Evolutionary conservation across 2,113 vertebrate species (phyloP).

Genomic region (Gulo gulo): DNA sequence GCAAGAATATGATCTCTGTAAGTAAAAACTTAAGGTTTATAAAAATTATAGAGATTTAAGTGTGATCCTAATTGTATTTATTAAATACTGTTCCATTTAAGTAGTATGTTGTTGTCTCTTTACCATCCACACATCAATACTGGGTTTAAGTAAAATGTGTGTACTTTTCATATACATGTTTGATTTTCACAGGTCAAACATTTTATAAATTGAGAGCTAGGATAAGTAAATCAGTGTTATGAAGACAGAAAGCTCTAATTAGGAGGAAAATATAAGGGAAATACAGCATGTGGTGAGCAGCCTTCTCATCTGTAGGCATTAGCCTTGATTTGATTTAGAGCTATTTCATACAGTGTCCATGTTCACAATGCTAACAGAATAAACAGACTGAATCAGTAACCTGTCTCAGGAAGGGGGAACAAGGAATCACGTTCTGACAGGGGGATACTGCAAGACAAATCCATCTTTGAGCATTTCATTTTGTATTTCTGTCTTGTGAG

Average conservation of each 20-base stretch:
- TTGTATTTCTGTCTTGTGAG: not conserved
- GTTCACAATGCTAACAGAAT: not conserved
- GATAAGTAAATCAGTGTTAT: not conserved
- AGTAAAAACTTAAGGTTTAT: not conserved
- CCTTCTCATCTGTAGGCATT: not conserved
- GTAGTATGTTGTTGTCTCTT: not conserved
- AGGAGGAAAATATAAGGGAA: not conserved
- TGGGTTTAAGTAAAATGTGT: not conserved
- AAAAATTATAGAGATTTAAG: not conserved
- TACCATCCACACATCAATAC: not conserved
- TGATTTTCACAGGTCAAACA: not conserved
- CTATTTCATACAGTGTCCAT: not conserved
- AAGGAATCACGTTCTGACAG: not conserved
- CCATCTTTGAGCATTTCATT: conserved; percentile 1
- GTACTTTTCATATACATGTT: conserved; percentile 4
- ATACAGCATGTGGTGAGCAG: not conserved
- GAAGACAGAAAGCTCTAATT: not conserved
- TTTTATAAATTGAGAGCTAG: not conserved
- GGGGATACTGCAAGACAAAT: not conserved
- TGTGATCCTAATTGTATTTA: not conserved
- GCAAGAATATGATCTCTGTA: not conserved
- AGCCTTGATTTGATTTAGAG: not conserved
- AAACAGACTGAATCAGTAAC: not conserved
- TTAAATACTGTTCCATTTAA: conserved; percentile 9
- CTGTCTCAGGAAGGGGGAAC: not conserved